phyloP scores from a whole-genome alignment of 2,113 vertebrate genomes.

The Hyaena hyaena region DNA sequence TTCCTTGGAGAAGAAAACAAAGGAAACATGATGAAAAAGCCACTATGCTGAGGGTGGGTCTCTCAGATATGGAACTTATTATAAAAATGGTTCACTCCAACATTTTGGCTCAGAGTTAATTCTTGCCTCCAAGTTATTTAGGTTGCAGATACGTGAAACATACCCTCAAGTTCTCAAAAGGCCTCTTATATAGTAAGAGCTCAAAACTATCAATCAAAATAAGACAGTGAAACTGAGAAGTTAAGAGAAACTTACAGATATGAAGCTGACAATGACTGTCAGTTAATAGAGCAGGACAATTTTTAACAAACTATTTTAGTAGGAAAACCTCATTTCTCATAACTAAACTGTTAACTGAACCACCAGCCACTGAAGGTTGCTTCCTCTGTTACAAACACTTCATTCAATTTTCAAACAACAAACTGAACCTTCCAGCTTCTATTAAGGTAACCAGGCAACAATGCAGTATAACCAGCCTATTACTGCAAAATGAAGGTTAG shows the following conservation, averaged over 20 bases:
- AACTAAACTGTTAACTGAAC: constrained; percentile 7
- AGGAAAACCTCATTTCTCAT: constrained; percentile 22
- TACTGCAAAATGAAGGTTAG: background rate
- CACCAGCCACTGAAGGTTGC: background rate
- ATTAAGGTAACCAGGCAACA: constrained; percentile 58
- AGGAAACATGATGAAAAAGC: background rate
- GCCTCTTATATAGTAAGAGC: background rate
- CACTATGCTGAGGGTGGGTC: background rate
- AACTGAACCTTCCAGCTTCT: constrained; percentile 23
- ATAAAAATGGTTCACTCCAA: background rate
- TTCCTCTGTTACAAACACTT: constrained; percentile 25
- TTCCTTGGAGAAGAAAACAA: background rate
- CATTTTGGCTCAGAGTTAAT: background rate
- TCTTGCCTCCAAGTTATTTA: background rate
- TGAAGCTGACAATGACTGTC: background rate
- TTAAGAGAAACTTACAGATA: constrained; percentile 4
- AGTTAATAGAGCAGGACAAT: background rate
- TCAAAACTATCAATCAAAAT: constrained; percentile 43
- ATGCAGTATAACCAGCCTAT: background rate
- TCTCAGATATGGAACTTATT: background rate
- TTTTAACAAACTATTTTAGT: background rate
- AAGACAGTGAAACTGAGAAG: background rate
- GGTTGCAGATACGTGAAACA: constrained; percentile 5
- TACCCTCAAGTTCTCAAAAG: background rate
- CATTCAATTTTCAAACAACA: constrained; percentile 46